Conservation (phyloP, 2,113 vertebrate species). For the Xiphias gladius region DNA sequence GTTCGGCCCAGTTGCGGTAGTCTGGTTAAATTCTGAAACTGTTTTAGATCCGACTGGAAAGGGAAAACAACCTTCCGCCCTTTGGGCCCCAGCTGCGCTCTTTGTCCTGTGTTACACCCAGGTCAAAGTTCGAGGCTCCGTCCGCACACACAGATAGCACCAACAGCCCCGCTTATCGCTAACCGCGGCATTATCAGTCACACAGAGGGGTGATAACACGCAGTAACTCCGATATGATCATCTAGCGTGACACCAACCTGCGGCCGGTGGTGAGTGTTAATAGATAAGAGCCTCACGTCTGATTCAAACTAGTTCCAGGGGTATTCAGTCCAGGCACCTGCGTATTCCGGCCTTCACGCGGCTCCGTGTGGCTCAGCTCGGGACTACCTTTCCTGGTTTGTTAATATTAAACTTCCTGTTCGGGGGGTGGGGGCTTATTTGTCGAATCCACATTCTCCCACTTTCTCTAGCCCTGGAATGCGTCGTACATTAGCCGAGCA, state of each 20-base stretch:
- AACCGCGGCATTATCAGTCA: background rate
- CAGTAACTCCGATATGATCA: background rate
- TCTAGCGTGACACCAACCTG: background rate
- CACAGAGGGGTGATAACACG: background rate
- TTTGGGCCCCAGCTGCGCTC: background rate
- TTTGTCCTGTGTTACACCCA: background rate
- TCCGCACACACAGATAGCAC: background rate
- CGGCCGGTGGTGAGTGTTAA: background rate
- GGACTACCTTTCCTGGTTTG: background rate
- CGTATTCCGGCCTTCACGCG: background rate
- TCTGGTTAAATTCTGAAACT: too few relatives aligned
- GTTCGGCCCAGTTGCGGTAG: too few relatives aligned
- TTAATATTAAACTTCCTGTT: constrained; percentile 49
- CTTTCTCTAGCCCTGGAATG: constrained; percentile 38
- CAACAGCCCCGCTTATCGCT: background rate
- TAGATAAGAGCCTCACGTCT: background rate
- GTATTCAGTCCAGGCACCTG: background rate
- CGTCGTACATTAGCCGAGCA: background rate
- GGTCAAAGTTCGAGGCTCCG: constrained; percentile 27
- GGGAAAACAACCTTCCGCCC: background rate
- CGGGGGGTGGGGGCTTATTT: background rate
- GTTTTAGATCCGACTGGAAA: background rate
- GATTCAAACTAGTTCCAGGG: background rate
- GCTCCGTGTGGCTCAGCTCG: constrained; percentile 26
- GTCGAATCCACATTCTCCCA: background rate